Percentiles rank a stretch among this genome's conserved stretches.
Evolutionary conservation across 2,113 vertebrate species (phyloP).

Genomic region (Argyrosomus japonicus): DNA sequence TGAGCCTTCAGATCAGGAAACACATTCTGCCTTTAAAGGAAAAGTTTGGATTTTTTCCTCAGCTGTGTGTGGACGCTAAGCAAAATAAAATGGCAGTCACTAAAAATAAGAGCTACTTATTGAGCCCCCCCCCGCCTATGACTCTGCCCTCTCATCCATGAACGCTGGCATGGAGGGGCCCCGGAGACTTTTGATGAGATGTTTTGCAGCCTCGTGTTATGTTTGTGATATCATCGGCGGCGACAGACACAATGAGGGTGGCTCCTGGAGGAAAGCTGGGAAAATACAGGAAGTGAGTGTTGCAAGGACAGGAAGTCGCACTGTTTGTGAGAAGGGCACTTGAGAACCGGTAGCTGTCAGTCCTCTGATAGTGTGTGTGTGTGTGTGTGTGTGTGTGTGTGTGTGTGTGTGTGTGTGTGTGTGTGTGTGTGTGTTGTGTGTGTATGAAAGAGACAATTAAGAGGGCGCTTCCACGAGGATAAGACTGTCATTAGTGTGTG

Average conservation of each 20-base stretch:
- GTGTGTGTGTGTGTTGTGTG: slow-evolving; percentile 5
- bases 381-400: background rate
- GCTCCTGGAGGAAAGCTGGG: slow-evolving; percentile 43
- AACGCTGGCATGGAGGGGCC: background rate
- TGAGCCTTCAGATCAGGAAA: background rate
- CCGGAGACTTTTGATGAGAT: slow-evolving; percentile 8
- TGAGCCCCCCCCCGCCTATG: slow-evolving; percentile 26
- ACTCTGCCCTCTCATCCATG: slow-evolving; percentile 1
- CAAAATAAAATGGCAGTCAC: background rate
- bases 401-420: background rate
- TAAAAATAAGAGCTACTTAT: background rate
- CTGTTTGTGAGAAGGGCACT: slow-evolving; percentile 21
- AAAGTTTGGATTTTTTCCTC: background rate
- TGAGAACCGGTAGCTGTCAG: slow-evolving; percentile 50
- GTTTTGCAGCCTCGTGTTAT: slow-evolving; percentile 47
- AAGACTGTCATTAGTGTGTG: background rate
- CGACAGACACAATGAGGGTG: slow-evolving; percentile 68
- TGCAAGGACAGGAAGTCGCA: slow-evolving; percentile 56
- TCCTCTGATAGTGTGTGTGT: background rate
- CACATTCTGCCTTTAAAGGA: background rate
- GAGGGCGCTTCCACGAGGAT: background rate
- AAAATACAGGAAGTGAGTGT: slow-evolving; percentile 62
- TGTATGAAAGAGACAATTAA: background rate
- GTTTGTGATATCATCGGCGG: slow-evolving; percentile 63
- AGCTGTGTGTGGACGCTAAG: background rate